Conservation (phyloP, 2,797 vertebrate species). For the Borostomias antarcticus region DNA sequence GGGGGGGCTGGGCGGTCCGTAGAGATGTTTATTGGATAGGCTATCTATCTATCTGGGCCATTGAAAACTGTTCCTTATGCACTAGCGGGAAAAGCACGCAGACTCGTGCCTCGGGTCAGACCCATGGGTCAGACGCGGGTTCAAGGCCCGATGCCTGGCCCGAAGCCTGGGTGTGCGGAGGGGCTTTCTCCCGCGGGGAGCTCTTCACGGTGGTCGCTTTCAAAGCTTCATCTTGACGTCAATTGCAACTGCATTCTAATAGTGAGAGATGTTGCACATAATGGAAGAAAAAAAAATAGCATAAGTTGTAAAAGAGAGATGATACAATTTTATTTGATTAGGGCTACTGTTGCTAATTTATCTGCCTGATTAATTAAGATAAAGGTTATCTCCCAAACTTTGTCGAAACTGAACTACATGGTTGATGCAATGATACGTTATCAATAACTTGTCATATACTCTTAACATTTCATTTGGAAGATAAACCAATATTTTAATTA, state of each 20-base stretch:
- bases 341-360: not conserved
- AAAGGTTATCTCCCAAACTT: too few relatives aligned
- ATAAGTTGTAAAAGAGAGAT: not conserved
- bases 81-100: constrained; percentile 50
- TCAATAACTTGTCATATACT: not conserved
- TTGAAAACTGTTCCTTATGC: constrained; percentile 43
- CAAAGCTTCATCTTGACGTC: not conserved
- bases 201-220: constrained; percentile 59
- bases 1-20: constrained; percentile 39
- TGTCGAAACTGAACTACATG: too few relatives aligned
- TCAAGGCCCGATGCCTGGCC: constrained; percentile 70
- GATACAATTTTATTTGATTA: not conserved
- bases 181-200: constrained; percentile 7
- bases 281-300: not conserved
- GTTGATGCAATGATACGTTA: not conserved
- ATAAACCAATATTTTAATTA: not conserved
- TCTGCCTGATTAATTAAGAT: not conserved
- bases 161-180: constrained; percentile 53
- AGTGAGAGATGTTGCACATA: not conserved
- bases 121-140: constrained; percentile 69
- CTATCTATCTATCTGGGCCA: constrained; percentile 58
- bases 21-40: constrained; percentile 59
- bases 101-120: constrained; percentile 50
- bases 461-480: not conserved
- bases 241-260: not conserved